A percentile compares a stretch with the other conserved stretches of the same genome.
Conservation (phyloP, 1,140 invertebrate genomes). For the Pectinophora gossypiella region DNA sequence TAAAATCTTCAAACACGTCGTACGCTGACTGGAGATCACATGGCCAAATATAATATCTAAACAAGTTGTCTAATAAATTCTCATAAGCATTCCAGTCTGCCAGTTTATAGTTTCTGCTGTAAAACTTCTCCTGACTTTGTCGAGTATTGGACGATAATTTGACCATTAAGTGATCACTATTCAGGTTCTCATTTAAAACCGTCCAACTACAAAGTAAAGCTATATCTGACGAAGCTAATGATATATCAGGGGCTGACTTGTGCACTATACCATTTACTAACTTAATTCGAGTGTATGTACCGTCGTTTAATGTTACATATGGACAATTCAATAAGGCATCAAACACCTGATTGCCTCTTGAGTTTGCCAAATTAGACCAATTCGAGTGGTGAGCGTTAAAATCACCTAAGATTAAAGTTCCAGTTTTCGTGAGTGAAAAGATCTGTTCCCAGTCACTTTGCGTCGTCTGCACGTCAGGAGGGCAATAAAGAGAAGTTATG, state of each 20-base stretch:
- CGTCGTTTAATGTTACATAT: conserved; percentile 17
- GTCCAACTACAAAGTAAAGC: conserved; percentile 16
- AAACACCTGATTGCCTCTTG: conserved; percentile 10
- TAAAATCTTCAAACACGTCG: conserved; percentile 12
- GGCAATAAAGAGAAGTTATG: conserved; percentile 8
- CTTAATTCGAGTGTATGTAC: conserved; percentile 12
- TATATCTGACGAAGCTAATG: conserved; percentile 15
- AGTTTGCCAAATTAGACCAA: conserved; percentile 15
- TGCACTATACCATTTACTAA: conserved; percentile 11
- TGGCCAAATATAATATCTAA: neutral
- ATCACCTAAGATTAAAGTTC: conserved; percentile 22
- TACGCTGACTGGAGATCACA: conserved; percentile 16
- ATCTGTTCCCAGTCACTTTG: conserved; percentile 22
- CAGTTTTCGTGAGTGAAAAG: conserved; percentile 14
- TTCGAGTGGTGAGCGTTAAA: conserved; percentile 26
- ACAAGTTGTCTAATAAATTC: no score
- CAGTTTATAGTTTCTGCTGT: no score
- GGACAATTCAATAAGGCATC: conserved; percentile 8
- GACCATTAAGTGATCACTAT: conserved; percentile 9
- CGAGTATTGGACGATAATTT: neutral
- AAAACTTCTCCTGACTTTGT: no score
- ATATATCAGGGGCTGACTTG: conserved; percentile 18
- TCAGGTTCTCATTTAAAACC: conserved; percentile 4
- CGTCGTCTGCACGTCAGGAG: conserved; percentile 10
- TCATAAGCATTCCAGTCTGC: no score